Percentiles rank a stretch among this genome's conserved stretches.
phyloP scores from a whole-genome alignment of 2,113 vertebrate genomes.

The Protobothrops mucrosquamatus region DNA sequence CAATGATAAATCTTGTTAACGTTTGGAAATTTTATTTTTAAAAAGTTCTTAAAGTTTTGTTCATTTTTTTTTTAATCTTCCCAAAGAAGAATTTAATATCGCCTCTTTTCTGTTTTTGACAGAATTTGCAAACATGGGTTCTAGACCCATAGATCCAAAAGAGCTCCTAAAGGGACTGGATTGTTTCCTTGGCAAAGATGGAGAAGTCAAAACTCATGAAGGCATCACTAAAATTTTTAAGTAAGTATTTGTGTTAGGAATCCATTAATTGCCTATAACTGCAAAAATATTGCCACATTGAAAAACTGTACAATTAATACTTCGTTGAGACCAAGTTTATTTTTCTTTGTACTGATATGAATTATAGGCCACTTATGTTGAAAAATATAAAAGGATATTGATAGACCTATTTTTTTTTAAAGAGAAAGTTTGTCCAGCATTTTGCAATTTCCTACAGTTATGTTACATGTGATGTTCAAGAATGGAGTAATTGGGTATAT shows the following conservation, averaged over 20 bases:
- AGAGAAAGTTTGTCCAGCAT: not conserved
- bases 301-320: not conserved
- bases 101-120: slow-evolving; percentile 38
- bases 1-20: not conserved
- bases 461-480: not conserved
- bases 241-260: slow-evolving; percentile 61
- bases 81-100: not conserved
- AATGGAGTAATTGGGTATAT: not conserved
- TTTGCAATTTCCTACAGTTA: not conserved
- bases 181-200: slow-evolving; percentile 86
- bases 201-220: slow-evolving; percentile 88
- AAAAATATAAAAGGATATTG: not conserved
- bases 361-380: not conserved
- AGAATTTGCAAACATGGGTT: slow-evolving; percentile 80
- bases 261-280: not conserved
- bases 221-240: slow-evolving; percentile 91
- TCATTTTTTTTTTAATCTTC: not conserved
- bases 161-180: slow-evolving; percentile 92
- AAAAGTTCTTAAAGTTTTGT: not conserved
- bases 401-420: not conserved
- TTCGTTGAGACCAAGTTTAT: not conserved
- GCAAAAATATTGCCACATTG: not conserved
- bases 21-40: not conserved
- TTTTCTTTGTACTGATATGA: not conserved
- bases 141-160: slow-evolving; percentile 89